phyloP scores from a whole-genome alignment of 2,113 vertebrate species.

The Casuarius casuarius region DNA sequence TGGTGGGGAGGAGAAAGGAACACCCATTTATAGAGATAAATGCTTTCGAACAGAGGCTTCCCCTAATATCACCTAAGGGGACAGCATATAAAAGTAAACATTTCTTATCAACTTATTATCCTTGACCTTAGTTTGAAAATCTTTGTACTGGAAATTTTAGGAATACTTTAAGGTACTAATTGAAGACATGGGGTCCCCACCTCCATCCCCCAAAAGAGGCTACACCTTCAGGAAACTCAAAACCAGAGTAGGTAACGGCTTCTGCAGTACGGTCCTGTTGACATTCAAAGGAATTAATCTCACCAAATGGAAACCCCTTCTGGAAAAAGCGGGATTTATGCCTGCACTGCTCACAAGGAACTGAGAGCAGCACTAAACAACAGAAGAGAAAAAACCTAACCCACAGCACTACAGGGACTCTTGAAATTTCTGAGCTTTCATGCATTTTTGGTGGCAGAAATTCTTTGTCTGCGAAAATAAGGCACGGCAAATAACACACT shows the following conservation, averaged over 20 bases:
- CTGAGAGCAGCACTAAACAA: background rate
- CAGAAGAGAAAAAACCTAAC: background rate
- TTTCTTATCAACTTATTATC: background rate
- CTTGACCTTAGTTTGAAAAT: background rate
- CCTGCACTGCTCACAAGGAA: background rate
- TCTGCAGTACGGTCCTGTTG: background rate
- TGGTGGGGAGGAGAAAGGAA: background rate
- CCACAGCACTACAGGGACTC: background rate
- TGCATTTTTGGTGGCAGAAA: background rate
- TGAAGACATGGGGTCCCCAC: background rate
- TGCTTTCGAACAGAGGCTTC: background rate
- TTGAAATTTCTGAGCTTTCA: slow-evolving; percentile 18
- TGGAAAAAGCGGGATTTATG: background rate
- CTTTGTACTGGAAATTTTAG: background rate
- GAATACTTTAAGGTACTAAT: background rate
- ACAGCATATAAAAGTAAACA: background rate
- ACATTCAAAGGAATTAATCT: background rate
- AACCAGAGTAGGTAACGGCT: background rate
- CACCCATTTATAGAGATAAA: background rate
- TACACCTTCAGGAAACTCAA: background rate
- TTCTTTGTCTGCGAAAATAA: slow-evolving; percentile 15
- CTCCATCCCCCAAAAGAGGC: rapidly evolving
- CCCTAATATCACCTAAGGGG: background rate
- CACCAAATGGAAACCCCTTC: background rate
- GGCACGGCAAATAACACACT: background rate